Conservation (phyloP, 2,888 invertebrate genomes). For the Nysson spinosus region DNA sequence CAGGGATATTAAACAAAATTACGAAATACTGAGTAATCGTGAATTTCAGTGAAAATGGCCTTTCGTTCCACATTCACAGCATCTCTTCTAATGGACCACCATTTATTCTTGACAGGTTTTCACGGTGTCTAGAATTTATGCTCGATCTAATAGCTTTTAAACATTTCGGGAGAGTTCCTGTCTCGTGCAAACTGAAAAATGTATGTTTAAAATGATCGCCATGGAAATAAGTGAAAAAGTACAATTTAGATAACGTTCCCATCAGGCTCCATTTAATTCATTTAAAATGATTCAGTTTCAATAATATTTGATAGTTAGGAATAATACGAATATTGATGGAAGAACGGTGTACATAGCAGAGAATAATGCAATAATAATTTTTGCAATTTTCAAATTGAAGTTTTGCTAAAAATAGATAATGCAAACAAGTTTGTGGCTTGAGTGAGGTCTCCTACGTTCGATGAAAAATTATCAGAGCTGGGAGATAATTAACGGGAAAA, state of each 20-base stretch:
- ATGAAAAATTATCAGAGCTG: constrained; percentile 12
- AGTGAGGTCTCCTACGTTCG: neutral
- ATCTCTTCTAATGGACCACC: constrained; percentile 20
- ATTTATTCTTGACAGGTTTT: constrained; percentile 14
- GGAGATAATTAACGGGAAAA: constrained; percentile 59
- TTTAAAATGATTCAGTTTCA: no score
- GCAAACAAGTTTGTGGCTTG: no score
- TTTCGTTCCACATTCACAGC: constrained; percentile 3
- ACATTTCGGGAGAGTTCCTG: neutral
- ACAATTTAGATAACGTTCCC: no score
- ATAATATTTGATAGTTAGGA: no score
- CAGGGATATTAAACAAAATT: neutral
- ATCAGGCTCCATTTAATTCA: no score
- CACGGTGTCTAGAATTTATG: constrained; percentile 28
- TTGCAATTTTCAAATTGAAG: no score
- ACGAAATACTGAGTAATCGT: constrained; percentile 13
- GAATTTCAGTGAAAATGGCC: constrained; percentile 8
- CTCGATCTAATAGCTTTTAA: constrained; percentile 14
- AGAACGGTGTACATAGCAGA: no score
- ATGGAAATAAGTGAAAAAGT: no score
- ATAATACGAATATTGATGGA: no score
- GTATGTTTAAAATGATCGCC: neutral
- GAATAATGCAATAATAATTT: no score
- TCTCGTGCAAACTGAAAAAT: neutral
- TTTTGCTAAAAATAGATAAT: no score